These are phyloP conservation scores for Chloroclysta siterata DNA, from an alignment of 2,888 invertebrate genomes.

Conservation along the genomic window DNA sequence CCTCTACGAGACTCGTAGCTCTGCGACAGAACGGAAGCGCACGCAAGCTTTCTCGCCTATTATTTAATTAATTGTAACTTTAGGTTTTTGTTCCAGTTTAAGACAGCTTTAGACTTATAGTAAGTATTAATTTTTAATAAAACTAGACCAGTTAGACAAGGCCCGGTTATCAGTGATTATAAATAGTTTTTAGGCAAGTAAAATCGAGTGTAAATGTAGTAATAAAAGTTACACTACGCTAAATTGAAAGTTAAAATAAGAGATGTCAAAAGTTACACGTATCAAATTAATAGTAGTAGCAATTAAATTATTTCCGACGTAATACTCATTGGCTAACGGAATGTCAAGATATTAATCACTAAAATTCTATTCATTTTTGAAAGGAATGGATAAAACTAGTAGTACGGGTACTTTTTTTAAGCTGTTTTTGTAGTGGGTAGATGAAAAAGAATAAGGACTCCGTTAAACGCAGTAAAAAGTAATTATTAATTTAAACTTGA, in stretches of 20 bases:
- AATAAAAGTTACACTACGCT: background rate
- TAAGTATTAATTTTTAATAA: constrained; percentile 7
- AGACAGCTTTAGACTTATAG: constrained; percentile 14
- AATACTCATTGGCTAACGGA: constrained; percentile 56
- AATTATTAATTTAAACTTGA: constrained; percentile 6
- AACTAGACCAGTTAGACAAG: background rate
- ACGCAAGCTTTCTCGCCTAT: constrained; percentile 50
- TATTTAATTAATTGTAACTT: constrained; percentile 30
- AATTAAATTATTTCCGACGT: constrained; percentile 52
- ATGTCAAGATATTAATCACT: constrained; percentile 53
- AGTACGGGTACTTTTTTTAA: constrained; percentile 6
- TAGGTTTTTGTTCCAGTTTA: constrained; percentile 15
- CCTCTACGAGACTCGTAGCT: constrained; percentile 76
- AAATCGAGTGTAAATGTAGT: background rate
- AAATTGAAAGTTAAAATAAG: constrained; percentile 2
- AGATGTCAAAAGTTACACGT: constrained; percentile 39
- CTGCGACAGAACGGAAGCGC: constrained; percentile 57
- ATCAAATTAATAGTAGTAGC: constrained; percentile 48
- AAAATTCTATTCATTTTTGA: constrained; percentile 31
- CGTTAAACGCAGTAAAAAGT: constrained; percentile 14
- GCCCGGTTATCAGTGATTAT: background rate
- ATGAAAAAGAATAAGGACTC: constrained; percentile 6
- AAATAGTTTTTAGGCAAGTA: background rate
- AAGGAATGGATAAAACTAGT: constrained; percentile 32
- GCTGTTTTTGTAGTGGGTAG: background rate